phyloP scores from a whole-genome alignment of 1,140 invertebrate genomes.

The Himalopsyche phryganea region DNA sequence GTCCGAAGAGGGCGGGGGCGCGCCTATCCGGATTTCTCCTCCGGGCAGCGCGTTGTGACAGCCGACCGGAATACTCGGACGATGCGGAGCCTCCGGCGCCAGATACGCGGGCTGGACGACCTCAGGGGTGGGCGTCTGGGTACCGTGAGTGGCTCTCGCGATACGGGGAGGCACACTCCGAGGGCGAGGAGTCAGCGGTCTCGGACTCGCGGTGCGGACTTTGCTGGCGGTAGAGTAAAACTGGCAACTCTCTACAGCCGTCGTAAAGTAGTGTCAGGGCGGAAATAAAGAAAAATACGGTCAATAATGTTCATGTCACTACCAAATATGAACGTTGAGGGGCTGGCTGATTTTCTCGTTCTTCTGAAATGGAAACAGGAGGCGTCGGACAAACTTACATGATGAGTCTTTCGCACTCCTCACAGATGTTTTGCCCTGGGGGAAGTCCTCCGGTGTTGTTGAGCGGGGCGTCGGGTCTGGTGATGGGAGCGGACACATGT shows the following conservation, averaged over 20 bases:
- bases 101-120: conserved; percentile 32
- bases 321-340: too few species aligned
- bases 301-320: too few species aligned
- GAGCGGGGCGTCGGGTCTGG: conserved; percentile 65
- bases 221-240: conserved; percentile 50
- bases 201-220: conserved; percentile 40
- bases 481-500: conserved; percentile 68
- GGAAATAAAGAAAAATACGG: too few species aligned
- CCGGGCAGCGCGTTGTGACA: conserved; percentile 44
- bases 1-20: conserved; percentile 38
- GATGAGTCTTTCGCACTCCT: conserved; percentile 88
- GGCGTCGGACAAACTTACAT: conserved; percentile 71
- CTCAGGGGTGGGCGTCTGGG: conserved; percentile 36
- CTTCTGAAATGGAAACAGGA: too few species aligned
- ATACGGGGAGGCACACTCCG: conserved; percentile 25
- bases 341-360: too few species aligned
- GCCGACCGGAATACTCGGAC: conserved; percentile 50
- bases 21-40: conserved; percentile 42
- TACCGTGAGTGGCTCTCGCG: conserved; percentile 33
- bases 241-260: conserved; percentile 45
- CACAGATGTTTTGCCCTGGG: conserved; percentile 86
- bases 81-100: conserved; percentile 42
- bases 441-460: conserved; percentile 66
- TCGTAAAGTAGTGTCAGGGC: conserved; percentile 21
- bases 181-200: conserved; percentile 26